Evolutionary conservation across 2,113 vertebrate genomes (phyloP).

Genomic region (Hyperopisus bebe): DNA sequence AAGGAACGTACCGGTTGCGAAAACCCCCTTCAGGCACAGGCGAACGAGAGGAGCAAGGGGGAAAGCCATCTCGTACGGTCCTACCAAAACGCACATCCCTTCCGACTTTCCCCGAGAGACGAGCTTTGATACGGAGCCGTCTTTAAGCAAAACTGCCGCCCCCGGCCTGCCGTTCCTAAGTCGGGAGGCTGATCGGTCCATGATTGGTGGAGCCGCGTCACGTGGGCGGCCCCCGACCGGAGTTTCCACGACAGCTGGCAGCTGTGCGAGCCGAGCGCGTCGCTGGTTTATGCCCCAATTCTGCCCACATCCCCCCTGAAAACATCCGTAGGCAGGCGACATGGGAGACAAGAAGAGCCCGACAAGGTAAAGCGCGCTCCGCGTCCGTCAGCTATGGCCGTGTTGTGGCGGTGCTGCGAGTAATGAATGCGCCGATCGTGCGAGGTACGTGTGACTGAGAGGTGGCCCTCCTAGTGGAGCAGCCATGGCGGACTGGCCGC

Average conservation of each 20-base stretch:
- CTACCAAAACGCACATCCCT: neutral
- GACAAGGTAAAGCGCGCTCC: constrained; percentile 73
- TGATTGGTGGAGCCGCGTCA: constrained; percentile 69
- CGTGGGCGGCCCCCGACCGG: constrained; percentile 66
- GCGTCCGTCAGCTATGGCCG: constrained; percentile 7
- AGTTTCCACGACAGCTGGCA: constrained; percentile 84
- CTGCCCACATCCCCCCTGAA: constrained; percentile 48
- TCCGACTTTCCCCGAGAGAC: neutral
- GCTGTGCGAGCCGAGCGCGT: constrained; percentile 63
- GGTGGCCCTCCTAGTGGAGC: constrained; percentile 51
- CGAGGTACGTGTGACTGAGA: constrained; percentile 46
- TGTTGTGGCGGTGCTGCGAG: constrained; percentile 33
- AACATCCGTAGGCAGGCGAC: constrained; percentile 50
- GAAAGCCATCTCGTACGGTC: neutral
- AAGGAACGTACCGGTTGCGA: neutral
- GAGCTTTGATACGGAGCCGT: constrained; percentile 5
- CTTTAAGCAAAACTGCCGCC: constrained; percentile 33
- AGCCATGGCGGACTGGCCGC: constrained; percentile 45
- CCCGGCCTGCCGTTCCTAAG: constrained; percentile 32
- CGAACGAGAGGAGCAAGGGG: neutral
- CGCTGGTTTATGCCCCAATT: constrained; percentile 51
- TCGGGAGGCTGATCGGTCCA: constrained; percentile 47
- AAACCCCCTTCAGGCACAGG: neutral
- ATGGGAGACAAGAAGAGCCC: constrained; percentile 99
- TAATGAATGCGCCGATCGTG: constrained; percentile 45